Base-by-base conservation (phyloP, 2,113 vertebrate species). In the Enhydra lutris region DNA sequence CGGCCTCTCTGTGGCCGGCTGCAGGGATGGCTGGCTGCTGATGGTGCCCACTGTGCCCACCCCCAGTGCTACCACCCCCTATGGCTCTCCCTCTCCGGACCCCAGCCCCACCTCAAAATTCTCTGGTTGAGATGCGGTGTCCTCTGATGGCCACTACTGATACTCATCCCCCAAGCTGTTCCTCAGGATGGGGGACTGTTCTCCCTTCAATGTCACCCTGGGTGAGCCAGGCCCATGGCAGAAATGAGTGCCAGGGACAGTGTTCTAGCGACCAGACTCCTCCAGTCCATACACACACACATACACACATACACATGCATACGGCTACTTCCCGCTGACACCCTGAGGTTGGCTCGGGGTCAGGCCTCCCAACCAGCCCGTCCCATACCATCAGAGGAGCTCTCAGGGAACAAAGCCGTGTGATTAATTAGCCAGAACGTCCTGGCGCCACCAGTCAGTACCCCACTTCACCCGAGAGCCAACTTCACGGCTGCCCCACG, bases 1-100 rank as follows among this genome's bases (percentile, higher is more conserved):
- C 9, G 2, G 4, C 21, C 36, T 47, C 55, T 21, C 0, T 45
- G n/a, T n/a, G 20, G 45, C 29, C 45, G 74, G 69, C 50, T 9
- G 3, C 14, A 0, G 52, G 26, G 47, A 42, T 39, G 26, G 34
- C 57, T 50, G 55, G 61, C 36, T 42, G 26, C 31, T n/a, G 10
- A 1, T 4, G 0, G 67, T 0, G 11, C 21, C 34, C 21, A 7
- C 55, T 26, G 23, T 2, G 65, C 88, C 55, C 55, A 20, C 15
- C 0, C 24, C 34, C 1, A 17, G 20, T 0, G 0, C 45, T 21
- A 2, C 59, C 29, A 11, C 21, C 67, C 20, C 17, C n/a, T 50
- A 0, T 36, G 21, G 8, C 26, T 23, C 67, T 31, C 63, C 39
- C 34, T 4, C 34, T 63, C 92, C 39, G 0, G 0, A 34, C 34